Conservation (phyloP, 1,140 invertebrate genomes). For the Reticulitermes speratus region DNA sequence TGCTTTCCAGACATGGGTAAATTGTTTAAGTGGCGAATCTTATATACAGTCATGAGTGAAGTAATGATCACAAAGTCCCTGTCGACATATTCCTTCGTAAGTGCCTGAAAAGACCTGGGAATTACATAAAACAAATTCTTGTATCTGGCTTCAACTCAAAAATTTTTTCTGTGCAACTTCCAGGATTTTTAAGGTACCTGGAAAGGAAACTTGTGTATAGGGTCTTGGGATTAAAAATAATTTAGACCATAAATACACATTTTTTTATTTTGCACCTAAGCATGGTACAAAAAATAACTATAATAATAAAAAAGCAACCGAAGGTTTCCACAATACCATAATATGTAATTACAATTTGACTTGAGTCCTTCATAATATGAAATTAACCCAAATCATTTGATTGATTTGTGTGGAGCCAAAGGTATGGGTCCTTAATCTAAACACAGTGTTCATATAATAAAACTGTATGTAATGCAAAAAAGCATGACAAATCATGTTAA, state of each 20-base stretch:
- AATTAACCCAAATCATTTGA: constrained; percentile 11
- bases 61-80: too few species aligned
- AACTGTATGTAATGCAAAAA: constrained; percentile 14
- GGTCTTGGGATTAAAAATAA: too few species aligned
- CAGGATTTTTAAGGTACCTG: too few species aligned
- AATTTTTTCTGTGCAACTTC: too few species aligned
- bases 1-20: too few species aligned
- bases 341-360: constrained; percentile 25
- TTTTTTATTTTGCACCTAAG: constrained; percentile 29
- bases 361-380: constrained; percentile 21
- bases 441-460: constrained; percentile 17
- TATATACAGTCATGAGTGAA: too few species aligned
- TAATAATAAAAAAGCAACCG: constrained; percentile 33
- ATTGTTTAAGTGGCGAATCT: too few species aligned
- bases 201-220: too few species aligned
- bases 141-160: too few species aligned
- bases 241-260: background rate
- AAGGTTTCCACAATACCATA: constrained; percentile 33
- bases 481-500: background rate
- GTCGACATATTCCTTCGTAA: too few species aligned
- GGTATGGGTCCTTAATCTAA: background rate
- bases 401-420: constrained; percentile 2
- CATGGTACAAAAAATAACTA: constrained; percentile 28
- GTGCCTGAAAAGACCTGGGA: too few species aligned
- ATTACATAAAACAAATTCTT: too few species aligned